Conservation (phyloP, 2,797 vertebrate genomes). For the Spatula clypeata region DNA sequence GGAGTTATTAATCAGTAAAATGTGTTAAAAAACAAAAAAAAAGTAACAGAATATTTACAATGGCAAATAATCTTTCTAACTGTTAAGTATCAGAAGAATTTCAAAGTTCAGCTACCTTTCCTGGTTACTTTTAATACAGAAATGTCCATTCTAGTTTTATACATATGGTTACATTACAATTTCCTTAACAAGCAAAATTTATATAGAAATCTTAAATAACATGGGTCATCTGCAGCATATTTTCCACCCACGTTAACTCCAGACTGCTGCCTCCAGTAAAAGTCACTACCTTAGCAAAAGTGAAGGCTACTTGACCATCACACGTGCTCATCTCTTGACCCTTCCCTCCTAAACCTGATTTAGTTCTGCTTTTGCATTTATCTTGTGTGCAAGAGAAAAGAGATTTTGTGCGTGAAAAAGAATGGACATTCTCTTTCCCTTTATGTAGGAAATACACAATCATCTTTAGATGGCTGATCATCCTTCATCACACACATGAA, state of each 20-base stretch:
- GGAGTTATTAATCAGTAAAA: background rate
- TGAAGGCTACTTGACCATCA: background rate
- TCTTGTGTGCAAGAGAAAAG: background rate
- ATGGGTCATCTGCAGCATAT: slow-evolving; percentile 3
- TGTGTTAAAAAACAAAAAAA: background rate
- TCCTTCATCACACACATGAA: background rate
- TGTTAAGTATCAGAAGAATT: slow-evolving; percentile 27
- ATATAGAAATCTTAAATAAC: background rate
- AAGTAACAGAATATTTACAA: background rate
- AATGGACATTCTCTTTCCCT: background rate
- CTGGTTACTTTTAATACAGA: slow-evolving; percentile 25
- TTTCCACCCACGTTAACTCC: background rate
- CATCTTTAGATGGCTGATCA: background rate
- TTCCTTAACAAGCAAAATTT: slow-evolving; percentile 27
- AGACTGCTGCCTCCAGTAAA: background rate
- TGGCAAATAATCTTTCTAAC: background rate
- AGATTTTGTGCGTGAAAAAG: background rate
- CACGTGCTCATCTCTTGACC: background rate
- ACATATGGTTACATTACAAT: slow-evolving; percentile 24
- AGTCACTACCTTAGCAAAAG: background rate
- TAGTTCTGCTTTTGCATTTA: background rate
- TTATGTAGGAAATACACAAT: background rate
- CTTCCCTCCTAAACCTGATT: background rate
- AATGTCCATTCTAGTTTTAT: slow-evolving; percentile 17
- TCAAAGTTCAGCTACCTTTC: slow-evolving; percentile 7